phyloP scores from a whole-genome alignment of 64 coral and sea anemone species.

The Montipora efflorescens region DNA sequence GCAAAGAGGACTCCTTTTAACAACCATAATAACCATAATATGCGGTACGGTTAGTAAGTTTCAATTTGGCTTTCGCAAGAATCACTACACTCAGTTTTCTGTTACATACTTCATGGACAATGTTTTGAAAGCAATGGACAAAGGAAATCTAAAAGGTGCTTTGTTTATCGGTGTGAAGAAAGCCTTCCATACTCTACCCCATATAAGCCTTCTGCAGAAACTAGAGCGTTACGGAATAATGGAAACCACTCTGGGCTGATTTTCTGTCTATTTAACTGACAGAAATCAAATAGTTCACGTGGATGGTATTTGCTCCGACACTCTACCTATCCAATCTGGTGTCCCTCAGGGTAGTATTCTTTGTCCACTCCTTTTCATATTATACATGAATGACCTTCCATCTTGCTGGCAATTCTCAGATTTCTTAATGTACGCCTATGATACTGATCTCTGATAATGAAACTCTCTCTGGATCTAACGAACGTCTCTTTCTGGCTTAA shows the following conservation, averaged over 20 bases:
- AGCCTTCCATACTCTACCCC: not conserved
- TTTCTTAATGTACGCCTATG: too few species aligned
- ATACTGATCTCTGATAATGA: too few species aligned
- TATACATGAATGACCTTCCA: too few species aligned
- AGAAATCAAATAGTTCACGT: not conserved
- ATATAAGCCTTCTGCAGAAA: not conserved
- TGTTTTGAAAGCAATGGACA: not conserved
- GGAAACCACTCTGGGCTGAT: not conserved
- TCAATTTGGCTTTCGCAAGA: not conserved
- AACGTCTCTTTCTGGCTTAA: too few species aligned
- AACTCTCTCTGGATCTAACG: too few species aligned
- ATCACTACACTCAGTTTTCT: not conserved
- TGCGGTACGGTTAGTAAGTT: slow-evolving; percentile 5
- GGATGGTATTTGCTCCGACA: not conserved
- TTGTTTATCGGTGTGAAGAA: not conserved
- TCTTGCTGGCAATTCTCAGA: too few species aligned
- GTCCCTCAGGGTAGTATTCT: too few species aligned
- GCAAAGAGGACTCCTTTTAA: too few species aligned
- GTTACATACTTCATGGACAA: not conserved
- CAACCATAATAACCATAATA: not conserved
- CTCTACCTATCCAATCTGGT: too few species aligned
- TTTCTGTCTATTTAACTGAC: not conserved
- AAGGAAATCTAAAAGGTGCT: not conserved
- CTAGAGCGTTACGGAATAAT: too few species aligned
- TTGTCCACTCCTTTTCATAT: too few species aligned